Evolutionary conservation across 2,797 vertebrate genomes (phyloP).

Genomic region (Sciurus carolinensis): DNA sequence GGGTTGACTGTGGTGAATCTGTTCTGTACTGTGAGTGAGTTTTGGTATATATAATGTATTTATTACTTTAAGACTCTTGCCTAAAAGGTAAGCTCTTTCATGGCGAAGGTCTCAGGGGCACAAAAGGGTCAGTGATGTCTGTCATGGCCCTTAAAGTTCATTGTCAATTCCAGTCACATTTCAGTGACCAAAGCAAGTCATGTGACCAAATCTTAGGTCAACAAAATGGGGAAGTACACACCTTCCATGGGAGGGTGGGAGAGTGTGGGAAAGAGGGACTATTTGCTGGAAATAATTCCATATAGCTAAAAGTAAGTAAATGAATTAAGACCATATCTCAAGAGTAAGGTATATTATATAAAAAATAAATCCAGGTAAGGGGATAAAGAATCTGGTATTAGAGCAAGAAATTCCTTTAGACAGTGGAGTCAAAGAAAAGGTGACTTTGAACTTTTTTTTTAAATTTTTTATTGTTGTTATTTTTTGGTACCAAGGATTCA

Average conservation of each 20-base stretch:
- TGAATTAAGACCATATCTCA: neutral
- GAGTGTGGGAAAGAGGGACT: neutral
- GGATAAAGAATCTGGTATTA: neutral
- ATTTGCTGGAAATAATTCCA: neutral
- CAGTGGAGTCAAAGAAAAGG: neutral
- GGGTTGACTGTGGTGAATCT: neutral
- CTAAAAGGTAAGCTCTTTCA: neutral
- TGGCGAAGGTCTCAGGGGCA: neutral
- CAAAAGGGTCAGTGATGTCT: neutral
- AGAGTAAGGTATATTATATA: neutral
- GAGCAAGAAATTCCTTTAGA: neutral
- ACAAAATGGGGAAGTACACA: neutral
- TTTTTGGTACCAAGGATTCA: neutral
- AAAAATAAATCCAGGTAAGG: neutral
- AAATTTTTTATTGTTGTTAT: too few species aligned
- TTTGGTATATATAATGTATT: neutral
- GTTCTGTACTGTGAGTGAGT: neutral
- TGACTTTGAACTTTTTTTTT: neutral
- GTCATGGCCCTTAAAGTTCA: neutral
- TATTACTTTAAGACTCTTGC: neutral
- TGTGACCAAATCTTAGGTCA: neutral
- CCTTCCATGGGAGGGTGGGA: neutral
- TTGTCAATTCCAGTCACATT: neutral
- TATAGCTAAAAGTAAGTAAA: neutral
- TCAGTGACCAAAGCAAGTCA: neutral